Evolutionary conservation across 2,888 invertebrate genomes (phyloP), one percentile per base, ranked within the genome.

Genomic region (Spilarctia lutea): DNA sequence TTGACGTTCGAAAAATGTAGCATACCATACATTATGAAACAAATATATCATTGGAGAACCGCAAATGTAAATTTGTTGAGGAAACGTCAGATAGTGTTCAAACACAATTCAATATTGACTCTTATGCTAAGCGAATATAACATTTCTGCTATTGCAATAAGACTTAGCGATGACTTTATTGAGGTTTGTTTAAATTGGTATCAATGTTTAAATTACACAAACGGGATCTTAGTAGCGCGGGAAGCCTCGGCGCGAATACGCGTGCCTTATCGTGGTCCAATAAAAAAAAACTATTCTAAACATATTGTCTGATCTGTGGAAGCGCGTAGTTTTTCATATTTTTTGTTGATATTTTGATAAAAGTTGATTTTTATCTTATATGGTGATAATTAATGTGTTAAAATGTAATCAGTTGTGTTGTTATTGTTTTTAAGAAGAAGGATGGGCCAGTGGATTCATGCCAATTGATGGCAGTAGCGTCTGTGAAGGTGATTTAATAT

Each of bases 151-250:
- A 0, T 39, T 0, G 7, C 0, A 0, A 75, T 83, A 85, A 77
- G 76, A 71, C 45, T 70, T 13, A 73, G 24, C 16, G 60, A 30
- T 42, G 3, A 24, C 0, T 20, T 72, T 63, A n/a, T 69, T 18
- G 11, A 67, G 30, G 65, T 52, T 65, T 63, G 63, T 72, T 52
- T 66, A 74, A 76, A 72, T 72, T 75, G 68, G 76, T 75, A 27
- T 60, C 27, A 10, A 65, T 60, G 42, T 60, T 75, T 80, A 73
- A 75, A 76, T 81, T 79, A 79, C 75, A 78, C 48, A 73, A 77
- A 74, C 72, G 73, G 45, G 74, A 81, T 78, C 83, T 79, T 85
- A 94, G 94, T 93, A 79, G 88, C 92, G 94, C 94, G 94, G 90
- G 91, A 92, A 92, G 88, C 84, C 88, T 90, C 90, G 85, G 35